Base-by-base conservation (phyloP, 2,113 vertebrate species). In the Bettongia penicillata region DNA sequence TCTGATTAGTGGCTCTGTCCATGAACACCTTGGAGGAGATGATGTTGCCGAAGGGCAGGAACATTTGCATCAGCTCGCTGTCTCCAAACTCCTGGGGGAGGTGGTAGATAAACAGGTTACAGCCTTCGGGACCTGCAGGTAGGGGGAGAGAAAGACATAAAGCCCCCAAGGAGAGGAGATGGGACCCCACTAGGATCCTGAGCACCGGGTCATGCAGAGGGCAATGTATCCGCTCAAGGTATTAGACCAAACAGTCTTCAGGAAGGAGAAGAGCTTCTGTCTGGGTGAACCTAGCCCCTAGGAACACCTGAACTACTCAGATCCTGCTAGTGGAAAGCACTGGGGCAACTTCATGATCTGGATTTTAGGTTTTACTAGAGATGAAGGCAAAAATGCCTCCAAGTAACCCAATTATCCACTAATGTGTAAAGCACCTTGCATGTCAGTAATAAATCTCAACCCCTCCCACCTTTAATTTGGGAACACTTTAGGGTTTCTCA, bases 41-140 rank as follows among this genome's bases (percentile, higher is more conserved):
- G 95, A 99, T 99, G 14, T 99, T 99, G 96, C 99, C 99, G 90
- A 99, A 99, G 94, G 99, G 99, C 97, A 99, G 99, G 98, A 99
- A 99, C 99, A 99, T 99, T 99, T 99, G 99, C 98, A 99, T 99
- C 98, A 99, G 99, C 98, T 99, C 99, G 48, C 99, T 99, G 99
- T 99, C 99, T 94, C 99, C 99, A 98, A 99, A 99, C 99, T 99
- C 99, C 98, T 99, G 99, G 96, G 99, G 99, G 98, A 99, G 99
- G 99, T 99, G 99, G 99, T 99, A 99, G 99, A 99, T 99, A 99
- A 99, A 99, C 98, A 99, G 99, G 98, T 99, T 99, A 98, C 99
- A 99, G 97, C 99, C 99, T 98, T 99, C 99, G 10, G 99, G 99
- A 98, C 99, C 99, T 99, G 98, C 91, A 98, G 96, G 94, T 96